A percentile compares a stretch with the other conserved stretches of the same genome.
phyloP scores from a whole-genome alignment of 2,888 invertebrate genomes.

The Temnothorax ravouxi region DNA sequence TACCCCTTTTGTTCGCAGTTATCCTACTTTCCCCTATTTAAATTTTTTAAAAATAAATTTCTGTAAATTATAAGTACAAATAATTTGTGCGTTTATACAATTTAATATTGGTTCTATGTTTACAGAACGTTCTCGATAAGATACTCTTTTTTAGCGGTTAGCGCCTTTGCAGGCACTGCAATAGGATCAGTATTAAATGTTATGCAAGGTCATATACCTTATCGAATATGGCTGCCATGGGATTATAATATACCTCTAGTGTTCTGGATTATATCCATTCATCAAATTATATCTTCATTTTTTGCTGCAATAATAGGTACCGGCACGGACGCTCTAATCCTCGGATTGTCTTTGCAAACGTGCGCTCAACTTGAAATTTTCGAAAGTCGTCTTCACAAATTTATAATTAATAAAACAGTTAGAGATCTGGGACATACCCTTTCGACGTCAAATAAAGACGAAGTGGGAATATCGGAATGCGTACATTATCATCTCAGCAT shows the following conservation, averaged over 20 bases:
- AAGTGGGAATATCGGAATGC: neutral
- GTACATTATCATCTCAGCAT: slow-evolving; percentile 23
- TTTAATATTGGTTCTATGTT: neutral
- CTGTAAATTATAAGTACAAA: too few relatives aligned
- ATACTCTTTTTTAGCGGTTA: neutral
- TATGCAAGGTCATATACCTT: slow-evolving; percentile 15
- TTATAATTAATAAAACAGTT: neutral
- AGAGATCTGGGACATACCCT: neutral
- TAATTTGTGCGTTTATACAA: too few relatives aligned
- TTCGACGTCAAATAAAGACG: neutral
- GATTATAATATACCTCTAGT: neutral
- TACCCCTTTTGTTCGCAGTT: too few relatives aligned
- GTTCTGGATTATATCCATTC: slow-evolving; percentile 24
- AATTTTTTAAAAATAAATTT: too few relatives aligned
- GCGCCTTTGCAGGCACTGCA: neutral
- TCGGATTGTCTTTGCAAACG: slow-evolving; percentile 65
- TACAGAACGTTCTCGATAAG: slow-evolving; percentile 6
- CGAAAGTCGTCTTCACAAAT: slow-evolving; percentile 62
- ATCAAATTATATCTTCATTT: neutral
- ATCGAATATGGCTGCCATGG: slow-evolving; percentile 40
- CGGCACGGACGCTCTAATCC: slow-evolving; percentile 72
- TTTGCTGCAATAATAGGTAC: slow-evolving; percentile 57
- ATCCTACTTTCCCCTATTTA: too few relatives aligned
- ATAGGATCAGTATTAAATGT: slow-evolving; percentile 12
- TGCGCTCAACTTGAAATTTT: slow-evolving; percentile 76